Conservation (phyloP, 2,113 vertebrate species). For the Charadrius vociferus region DNA sequence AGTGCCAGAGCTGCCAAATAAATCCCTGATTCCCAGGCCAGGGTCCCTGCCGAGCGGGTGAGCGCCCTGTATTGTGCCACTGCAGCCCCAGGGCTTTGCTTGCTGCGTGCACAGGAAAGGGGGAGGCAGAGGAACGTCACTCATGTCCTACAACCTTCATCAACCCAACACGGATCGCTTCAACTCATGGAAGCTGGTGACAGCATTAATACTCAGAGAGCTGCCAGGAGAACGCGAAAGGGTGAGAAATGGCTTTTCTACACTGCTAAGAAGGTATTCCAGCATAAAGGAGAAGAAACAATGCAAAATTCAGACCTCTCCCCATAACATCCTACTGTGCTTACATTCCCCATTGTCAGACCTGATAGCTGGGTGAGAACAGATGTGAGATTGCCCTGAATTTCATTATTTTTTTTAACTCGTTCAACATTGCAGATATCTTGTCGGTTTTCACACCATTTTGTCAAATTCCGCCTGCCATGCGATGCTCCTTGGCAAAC, state of each 20-base stretch:
- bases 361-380: neutral
- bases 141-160: neutral
- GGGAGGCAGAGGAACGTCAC: neutral
- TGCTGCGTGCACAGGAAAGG: neutral
- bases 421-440: neutral
- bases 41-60: neutral
- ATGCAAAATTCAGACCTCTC: neutral
- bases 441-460: neutral
- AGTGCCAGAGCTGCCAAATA: neutral
- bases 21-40: neutral
- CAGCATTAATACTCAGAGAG: neutral
- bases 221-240: neutral
- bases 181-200: neutral
- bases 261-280: neutral
- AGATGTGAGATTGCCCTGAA: neutral
- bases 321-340: neutral
- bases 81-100: neutral
- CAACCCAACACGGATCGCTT: neutral
- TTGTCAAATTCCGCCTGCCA: neutral
- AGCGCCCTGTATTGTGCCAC: rapidly evolving
- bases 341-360: neutral
- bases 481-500: neutral
- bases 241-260: neutral
- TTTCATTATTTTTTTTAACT: neutral
- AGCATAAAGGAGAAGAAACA: neutral